phyloP scores from a whole-genome alignment of 2,113 vertebrate genomes.

The Antennarius striatus region DNA sequence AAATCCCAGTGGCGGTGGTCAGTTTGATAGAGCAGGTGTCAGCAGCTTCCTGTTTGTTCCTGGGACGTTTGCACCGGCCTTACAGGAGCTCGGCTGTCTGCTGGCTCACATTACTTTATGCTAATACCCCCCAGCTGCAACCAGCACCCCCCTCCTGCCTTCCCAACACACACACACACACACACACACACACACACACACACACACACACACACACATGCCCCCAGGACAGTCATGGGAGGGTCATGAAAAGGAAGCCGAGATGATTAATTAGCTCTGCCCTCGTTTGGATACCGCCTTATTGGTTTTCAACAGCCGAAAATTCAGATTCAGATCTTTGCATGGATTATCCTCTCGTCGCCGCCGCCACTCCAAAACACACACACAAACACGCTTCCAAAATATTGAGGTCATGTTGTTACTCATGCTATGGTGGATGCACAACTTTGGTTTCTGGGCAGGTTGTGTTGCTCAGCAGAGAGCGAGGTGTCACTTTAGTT shows the following conservation, averaged over 20 bases:
- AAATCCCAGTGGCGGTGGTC: conserved; percentile 17
- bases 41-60: conserved; percentile 49
- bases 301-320: conserved; percentile 67
- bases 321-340: conserved; percentile 64
- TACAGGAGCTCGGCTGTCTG: conserved; percentile 60
- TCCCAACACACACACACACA: conserved; percentile 18
- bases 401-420: conserved; percentile 55
- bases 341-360: conserved; percentile 64
- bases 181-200: conserved; percentile 23
- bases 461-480: conserved; percentile 35
- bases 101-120: conserved; percentile 70
- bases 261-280: conserved; percentile 79
- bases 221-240: conserved; percentile 71
- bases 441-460: conserved; percentile 28
- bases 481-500: conserved; percentile 8
- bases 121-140: conserved; percentile 74
- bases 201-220: conserved; percentile 28
- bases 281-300: conserved; percentile 74
- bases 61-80: conserved; percentile 24
- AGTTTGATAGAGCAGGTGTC: conserved; percentile 51
- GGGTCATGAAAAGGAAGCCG: conserved; percentile 70
- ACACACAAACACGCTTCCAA: conserved; percentile 38
- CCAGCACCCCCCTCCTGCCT: conserved; percentile 65
- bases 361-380: conserved; percentile 16
- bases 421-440: conserved; percentile 3